Percentiles rank a stretch among this genome's conserved stretches.
These are phyloP conservation scores for Morpho achilles DNA, from an alignment of 2,888 invertebrate species.

Conservation along the genomic window DNA sequence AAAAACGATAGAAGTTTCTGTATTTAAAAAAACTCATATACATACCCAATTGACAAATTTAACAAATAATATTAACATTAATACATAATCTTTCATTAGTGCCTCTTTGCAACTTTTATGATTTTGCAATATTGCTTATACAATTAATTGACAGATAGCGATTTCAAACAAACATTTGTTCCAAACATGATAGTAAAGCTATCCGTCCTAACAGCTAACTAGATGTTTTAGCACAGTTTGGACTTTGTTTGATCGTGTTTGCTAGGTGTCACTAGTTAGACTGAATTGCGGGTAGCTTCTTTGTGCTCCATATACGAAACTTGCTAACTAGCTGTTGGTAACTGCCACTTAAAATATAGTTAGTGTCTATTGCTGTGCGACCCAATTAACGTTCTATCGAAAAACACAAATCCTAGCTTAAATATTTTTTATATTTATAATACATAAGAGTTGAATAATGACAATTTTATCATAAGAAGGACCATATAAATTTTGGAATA, in stretches of 20 bases:
- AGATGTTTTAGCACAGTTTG: conserved; percentile 72
- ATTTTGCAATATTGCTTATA: conserved; percentile 7
- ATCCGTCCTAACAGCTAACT: conserved; percentile 61
- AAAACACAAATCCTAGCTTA: background rate
- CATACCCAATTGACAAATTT: too few relatives aligned
- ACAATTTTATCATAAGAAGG: background rate
- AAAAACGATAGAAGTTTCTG: too few relatives aligned
- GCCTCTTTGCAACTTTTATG: conserved; percentile 7
- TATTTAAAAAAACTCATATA: too few relatives aligned
- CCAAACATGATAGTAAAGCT: conserved; percentile 40
- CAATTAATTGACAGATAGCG: conserved; percentile 17
- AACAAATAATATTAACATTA: too few relatives aligned
- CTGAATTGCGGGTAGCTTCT: conserved; percentile 66
- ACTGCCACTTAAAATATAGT: conserved; percentile 36
- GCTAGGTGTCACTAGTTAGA: conserved; percentile 64
- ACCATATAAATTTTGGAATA: background rate
- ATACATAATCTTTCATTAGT: background rate
- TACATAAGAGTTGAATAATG: background rate
- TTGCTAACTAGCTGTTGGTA: conserved; percentile 67
- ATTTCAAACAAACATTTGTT: conserved; percentile 18
- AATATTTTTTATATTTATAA: too few relatives aligned
- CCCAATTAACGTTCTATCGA: conserved; percentile 7
- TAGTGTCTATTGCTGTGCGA: conserved; percentile 16
- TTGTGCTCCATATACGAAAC: conserved; percentile 65
- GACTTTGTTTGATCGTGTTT: conserved; percentile 70